These are phyloP conservation scores for Dendropsophus ebraccatus DNA, from an alignment of 2,113 vertebrate species.

Conservation along the genomic window DNA sequence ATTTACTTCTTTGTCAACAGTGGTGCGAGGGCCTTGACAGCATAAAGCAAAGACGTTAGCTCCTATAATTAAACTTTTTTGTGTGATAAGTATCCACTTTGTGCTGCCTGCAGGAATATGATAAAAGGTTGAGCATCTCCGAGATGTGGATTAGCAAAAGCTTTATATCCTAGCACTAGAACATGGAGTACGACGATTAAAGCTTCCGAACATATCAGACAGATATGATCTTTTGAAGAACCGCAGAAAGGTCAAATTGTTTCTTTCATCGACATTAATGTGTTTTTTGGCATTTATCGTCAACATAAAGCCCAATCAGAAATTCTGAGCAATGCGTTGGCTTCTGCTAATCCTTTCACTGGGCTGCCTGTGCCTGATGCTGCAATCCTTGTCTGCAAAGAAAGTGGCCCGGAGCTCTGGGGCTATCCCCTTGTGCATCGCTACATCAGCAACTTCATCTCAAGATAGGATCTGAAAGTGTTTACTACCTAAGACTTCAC, in stretches of 20 bases:
- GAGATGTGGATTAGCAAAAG: conserved; percentile 54
- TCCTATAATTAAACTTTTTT: conserved; percentile 47
- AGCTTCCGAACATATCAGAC: conserved; percentile 27
- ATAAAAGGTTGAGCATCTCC: conserved; percentile 57
- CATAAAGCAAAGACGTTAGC: background rate
- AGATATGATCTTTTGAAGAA: conserved; percentile 51
- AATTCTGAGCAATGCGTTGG: conserved; percentile 4
- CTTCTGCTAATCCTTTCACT: conserved; percentile 16
- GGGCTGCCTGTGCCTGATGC: background rate
- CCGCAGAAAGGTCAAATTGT: conserved; percentile 51
- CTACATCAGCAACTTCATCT: conserved; percentile 14
- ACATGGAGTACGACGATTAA: conserved; percentile 46
- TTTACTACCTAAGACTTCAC: background rate
- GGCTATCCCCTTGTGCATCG: conserved; percentile 8
- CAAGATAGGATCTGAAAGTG: background rate
- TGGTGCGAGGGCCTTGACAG: background rate
- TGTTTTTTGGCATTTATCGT: conserved; percentile 44
- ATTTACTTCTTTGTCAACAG: conserved; percentile 36
- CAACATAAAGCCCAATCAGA: conserved; percentile 36
- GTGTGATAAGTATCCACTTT: conserved; percentile 57
- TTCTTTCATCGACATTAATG: conserved; percentile 43
- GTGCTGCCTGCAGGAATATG: conserved; percentile 50
- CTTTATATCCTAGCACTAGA: conserved; percentile 42
- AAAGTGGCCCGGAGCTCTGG: background rate
- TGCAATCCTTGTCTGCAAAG: background rate